These are phyloP conservation scores for Parnassius orleans DNA, from an alignment of 2,888 invertebrate species.

Conservation along the genomic window DNA sequence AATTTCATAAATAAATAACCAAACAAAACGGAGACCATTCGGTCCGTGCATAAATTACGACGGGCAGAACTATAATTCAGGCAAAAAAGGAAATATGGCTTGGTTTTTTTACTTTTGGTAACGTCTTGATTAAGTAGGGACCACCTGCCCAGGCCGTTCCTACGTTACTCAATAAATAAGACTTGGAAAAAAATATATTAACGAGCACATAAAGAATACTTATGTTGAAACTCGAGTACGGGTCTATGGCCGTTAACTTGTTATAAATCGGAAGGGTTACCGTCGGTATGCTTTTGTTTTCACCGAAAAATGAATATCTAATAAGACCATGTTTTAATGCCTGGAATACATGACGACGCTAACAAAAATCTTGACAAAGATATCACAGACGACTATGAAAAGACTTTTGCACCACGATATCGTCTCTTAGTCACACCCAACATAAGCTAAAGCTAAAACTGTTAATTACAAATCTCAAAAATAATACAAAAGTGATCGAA, in stretches of 20 bases:
- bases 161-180: slow-evolving; percentile 71
- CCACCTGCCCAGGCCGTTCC: slow-evolving; percentile 71
- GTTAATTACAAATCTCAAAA: too few species aligned
- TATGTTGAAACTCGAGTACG: slow-evolving; percentile 62
- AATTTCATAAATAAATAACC: slow-evolving; percentile 69
- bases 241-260: slow-evolving; percentile 55
- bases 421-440: too few species aligned
- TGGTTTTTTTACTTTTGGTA: slow-evolving; percentile 72
- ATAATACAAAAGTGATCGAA: too few species aligned
- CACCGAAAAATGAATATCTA: slow-evolving; percentile 11
- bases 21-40: slow-evolving; percentile 59
- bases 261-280: slow-evolving; percentile 55
- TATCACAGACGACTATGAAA: too few species aligned
- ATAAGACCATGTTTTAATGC: not conserved
- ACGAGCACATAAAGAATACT: slow-evolving; percentile 69
- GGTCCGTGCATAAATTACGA: slow-evolving; percentile 60
- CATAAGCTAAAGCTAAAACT: too few species aligned
- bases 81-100: slow-evolving; percentile 69
- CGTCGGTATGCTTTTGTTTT: slow-evolving; percentile 50
- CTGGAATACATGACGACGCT: not conserved
- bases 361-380: too few species aligned
- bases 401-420: too few species aligned
- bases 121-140: slow-evolving; percentile 80
- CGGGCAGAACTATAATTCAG: slow-evolving; percentile 71
- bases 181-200: slow-evolving; percentile 65